A percentile compares a stretch with the other conserved stretches of the same genome.
phyloP scores from a whole-genome alignment of 1,140 invertebrate genomes.

The Lordiphosa mommai region DNA sequence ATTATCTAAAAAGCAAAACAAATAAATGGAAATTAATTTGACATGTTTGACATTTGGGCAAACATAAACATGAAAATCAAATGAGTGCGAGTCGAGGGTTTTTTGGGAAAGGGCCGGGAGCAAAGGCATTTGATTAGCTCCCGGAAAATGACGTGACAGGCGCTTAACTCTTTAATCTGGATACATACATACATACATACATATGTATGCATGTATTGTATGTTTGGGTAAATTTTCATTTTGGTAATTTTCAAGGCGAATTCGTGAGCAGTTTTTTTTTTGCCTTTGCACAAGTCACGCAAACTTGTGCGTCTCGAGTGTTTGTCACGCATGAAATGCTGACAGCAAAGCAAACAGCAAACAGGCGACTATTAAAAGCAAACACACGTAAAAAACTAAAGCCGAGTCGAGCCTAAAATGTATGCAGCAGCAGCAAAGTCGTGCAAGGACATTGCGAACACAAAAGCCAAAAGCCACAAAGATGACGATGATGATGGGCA shows the following conservation, averaged over 20 bases:
- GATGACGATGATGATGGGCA: constrained; percentile 23
- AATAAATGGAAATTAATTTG: constrained; percentile 71
- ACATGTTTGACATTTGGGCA: constrained; percentile 71
- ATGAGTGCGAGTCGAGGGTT: not conserved
- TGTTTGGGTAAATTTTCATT: constrained; percentile 1
- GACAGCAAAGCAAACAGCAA: constrained; percentile 68
- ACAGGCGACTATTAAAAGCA: constrained; percentile 65
- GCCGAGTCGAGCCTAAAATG: constrained; percentile 48
- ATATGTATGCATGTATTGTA: constrained; percentile 14
- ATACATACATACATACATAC: too few relatives aligned
- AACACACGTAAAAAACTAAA: constrained; percentile 62
- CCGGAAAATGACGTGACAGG: constrained; percentile 55
- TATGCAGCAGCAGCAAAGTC: constrained; percentile 27
- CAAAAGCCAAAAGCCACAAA: constrained; percentile 52
- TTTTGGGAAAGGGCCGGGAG: constrained; percentile 24
- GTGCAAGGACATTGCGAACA: constrained; percentile 56
- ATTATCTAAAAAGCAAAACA: constrained; percentile 69
- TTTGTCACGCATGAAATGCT: constrained; percentile 73
- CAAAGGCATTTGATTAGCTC: too few relatives aligned
- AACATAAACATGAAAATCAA: constrained; percentile 44
- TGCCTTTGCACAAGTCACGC: constrained; percentile 50
- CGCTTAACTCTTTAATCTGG: constrained; percentile 72
- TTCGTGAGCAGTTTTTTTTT: constrained; percentile 37
- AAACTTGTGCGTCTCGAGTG: constrained; percentile 48
- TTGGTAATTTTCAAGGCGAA: constrained; percentile 48